A percentile compares a stretch with the other conserved stretches of the same genome.
Evolutionary conservation across 2,797 vertebrate genomes (phyloP).

Genomic region (Halcyon badia): DNA sequence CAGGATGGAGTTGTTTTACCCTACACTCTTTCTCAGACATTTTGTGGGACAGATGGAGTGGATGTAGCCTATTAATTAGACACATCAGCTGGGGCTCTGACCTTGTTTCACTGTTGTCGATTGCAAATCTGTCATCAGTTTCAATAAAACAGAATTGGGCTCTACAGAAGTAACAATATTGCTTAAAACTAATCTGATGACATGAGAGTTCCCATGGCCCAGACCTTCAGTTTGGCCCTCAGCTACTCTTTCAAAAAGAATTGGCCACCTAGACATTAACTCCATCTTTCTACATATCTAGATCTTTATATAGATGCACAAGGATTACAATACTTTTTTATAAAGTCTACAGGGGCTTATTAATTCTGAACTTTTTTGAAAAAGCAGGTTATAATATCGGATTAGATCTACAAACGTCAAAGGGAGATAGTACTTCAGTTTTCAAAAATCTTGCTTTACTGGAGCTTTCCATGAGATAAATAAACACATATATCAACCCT

Average conservation of each 20-base stretch:
- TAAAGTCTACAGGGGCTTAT: background rate
- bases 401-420: background rate
- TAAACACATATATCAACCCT: background rate
- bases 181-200: background rate
- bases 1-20: background rate
- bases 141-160: background rate
- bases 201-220: background rate
- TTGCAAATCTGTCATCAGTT: constrained; percentile 1
- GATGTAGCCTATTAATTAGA: constrained; percentile 35
- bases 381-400: background rate
- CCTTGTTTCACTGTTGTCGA: background rate
- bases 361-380: background rate
- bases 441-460: background rate
- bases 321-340: background rate
- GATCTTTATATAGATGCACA: background rate
- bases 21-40: background rate
- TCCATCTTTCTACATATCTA: background rate
- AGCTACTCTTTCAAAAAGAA: background rate
- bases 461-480: background rate
- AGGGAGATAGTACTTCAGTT: background rate
- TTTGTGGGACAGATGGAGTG: constrained; percentile 20
- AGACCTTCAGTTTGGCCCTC: background rate
- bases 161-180: background rate
- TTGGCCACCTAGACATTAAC: background rate
- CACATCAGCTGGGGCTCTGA: constrained; percentile 6